phyloP scores from a whole-genome alignment of 1,140 invertebrate genomes.

The Sesamia nonagrioides region DNA sequence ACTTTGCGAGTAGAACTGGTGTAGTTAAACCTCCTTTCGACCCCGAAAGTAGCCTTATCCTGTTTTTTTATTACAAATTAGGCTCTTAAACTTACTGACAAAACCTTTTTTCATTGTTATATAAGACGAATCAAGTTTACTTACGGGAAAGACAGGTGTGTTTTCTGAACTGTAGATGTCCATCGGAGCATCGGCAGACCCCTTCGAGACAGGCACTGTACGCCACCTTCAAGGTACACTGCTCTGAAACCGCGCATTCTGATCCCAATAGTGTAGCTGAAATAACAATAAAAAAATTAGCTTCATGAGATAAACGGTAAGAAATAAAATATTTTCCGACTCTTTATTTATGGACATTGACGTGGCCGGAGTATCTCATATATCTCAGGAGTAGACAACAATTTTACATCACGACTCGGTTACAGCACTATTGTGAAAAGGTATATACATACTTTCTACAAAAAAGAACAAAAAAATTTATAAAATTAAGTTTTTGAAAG shows the following conservation, averaged over 20 bases:
- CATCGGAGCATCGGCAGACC: slow-evolving; percentile 92
- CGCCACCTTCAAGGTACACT: slow-evolving; percentile 93
- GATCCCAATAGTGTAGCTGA: slow-evolving; percentile 92
- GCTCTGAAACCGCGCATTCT: slow-evolving; percentile 91
- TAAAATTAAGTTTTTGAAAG: slow-evolving; percentile 26
- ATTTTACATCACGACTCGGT: slow-evolving; percentile 36
- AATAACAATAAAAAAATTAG: slow-evolving; percentile 69
- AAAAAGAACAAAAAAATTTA: neutral
- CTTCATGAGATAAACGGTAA: neutral
- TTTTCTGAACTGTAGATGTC: slow-evolving; percentile 94
- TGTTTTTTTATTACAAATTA: too few relatives aligned
- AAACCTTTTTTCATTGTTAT: too few relatives aligned
- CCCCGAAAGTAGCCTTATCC: too few relatives aligned
- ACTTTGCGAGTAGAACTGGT: too few relatives aligned
- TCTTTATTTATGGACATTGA: too few relatives aligned
- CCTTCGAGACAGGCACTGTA: slow-evolving; percentile 92
- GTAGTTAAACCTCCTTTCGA: too few relatives aligned
- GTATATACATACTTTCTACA: slow-evolving; percentile 3
- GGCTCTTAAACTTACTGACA: too few relatives aligned
- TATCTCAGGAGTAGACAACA: neutral
- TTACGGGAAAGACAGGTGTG: slow-evolving; percentile 96
- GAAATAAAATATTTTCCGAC: too few relatives aligned
- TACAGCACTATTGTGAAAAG: slow-evolving; percentile 39
- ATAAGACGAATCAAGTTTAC: slow-evolving; percentile 76
- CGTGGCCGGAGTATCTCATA: neutral